Conservation (phyloP, 2,797 vertebrate species). For the Astyanax mexicanus region DNA sequence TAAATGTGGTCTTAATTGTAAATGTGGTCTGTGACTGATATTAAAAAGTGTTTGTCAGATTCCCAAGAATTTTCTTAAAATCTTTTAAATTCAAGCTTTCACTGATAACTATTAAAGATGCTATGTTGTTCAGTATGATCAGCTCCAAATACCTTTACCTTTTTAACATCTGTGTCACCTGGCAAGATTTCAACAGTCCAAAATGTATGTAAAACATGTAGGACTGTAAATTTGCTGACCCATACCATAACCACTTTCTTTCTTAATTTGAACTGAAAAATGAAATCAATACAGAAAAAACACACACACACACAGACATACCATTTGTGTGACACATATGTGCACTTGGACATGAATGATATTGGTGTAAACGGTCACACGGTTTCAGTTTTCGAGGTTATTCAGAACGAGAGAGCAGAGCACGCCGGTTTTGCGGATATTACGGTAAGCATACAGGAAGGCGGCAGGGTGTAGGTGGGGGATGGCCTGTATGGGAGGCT, state of each 20-base stretch:
- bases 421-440: slow-evolving; percentile 63
- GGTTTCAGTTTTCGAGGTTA: slow-evolving; percentile 57
- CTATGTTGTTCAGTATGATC: too few species aligned
- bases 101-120: not conserved
- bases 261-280: not conserved
- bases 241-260: not conserved
- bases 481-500: slow-evolving; percentile 69
- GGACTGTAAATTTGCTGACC: not conserved
- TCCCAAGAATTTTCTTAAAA: not conserved
- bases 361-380: slow-evolving; percentile 50
- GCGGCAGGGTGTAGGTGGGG: slow-evolving; percentile 76
- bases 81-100: not conserved
- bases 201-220: not conserved
- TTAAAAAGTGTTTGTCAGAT: too few species aligned
- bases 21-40: too few species aligned
- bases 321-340: not conserved
- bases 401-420: slow-evolving; percentile 60
- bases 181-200: not conserved
- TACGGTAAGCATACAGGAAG: slow-evolving; percentile 80
- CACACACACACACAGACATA: not conserved
- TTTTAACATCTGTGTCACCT: too few species aligned
- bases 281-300: not conserved
- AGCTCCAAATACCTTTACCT: too few species aligned
- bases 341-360: slow-evolving; percentile 11
- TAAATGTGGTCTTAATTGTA: too few species aligned